Percentiles rank a stretch among this genome's conserved stretches.
Conservation (phyloP, 2,113 vertebrate genomes). For the Semnornis frantzii region DNA sequence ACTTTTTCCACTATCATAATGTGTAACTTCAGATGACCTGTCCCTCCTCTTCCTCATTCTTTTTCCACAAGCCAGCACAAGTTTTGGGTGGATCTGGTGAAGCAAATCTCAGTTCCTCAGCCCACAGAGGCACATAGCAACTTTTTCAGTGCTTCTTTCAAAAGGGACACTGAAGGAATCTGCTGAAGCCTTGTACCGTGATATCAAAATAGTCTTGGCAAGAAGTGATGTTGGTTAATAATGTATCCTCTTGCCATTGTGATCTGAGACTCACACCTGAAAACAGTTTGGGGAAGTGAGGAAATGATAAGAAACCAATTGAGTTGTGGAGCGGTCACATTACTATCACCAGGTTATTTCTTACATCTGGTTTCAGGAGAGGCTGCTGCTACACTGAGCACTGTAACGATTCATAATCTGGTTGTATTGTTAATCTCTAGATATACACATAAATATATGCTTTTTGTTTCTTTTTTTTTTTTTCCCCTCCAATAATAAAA, state of each 20-base stretch:
- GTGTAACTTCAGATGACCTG: neutral
- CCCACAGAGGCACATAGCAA: fast-evolving
- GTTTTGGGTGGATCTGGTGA: neutral
- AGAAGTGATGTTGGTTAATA: neutral
- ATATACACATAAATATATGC: neutral
- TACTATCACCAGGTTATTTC: neutral
- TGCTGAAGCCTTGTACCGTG: neutral
- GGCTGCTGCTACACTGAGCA: neutral
- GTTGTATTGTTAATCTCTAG: neutral
- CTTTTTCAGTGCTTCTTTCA: neutral
- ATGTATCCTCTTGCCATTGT: neutral
- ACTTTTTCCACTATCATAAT: neutral
- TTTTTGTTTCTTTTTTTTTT: neutral
- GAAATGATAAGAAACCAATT: neutral
- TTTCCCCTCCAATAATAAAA: neutral
- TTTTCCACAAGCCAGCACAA: neutral
- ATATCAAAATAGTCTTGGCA: neutral
- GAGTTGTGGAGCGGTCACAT: neutral
- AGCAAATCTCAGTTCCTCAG: neutral
- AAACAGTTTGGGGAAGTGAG: neutral
- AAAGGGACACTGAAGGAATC: neutral
- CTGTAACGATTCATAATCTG: neutral
- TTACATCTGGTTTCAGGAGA: neutral
- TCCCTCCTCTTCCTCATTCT: neutral
- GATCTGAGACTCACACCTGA: neutral